Conservation (phyloP, 2,888 invertebrate species). For the Polydesmus complanatus region DNA sequence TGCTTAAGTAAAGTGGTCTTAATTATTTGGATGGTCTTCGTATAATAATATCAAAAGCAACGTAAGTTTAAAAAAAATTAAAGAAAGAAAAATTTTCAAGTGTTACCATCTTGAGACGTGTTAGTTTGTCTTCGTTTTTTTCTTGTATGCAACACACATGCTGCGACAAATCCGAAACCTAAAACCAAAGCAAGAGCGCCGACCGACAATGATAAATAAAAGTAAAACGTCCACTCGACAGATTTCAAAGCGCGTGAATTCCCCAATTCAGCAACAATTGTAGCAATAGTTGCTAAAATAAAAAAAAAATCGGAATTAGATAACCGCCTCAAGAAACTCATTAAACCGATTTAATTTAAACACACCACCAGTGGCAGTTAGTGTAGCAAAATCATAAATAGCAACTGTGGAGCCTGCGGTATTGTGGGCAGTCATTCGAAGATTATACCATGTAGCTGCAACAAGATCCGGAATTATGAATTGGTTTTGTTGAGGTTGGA, state of each 20-base stretch:
- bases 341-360: conserved; percentile 1
- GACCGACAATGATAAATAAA: conserved; percentile 10
- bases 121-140: conserved; percentile 9
- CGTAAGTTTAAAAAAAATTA: not conserved
- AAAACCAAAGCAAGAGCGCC: conserved; percentile 3
- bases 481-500: conserved; percentile 68
- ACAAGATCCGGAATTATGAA: conserved; percentile 81
- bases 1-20: not conserved
- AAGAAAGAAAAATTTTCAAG: not conserved
- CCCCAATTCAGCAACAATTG: conserved; percentile 9
- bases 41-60: not conserved
- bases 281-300: conserved; percentile 8
- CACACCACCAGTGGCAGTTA: conserved; percentile 82
- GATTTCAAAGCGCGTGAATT: not conserved
- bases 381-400: conserved; percentile 87
- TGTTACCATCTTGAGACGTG: conserved; percentile 10
- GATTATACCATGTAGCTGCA: conserved; percentile 85
- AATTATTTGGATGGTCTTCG: not conserved
- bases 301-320: not conserved
- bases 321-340: not conserved
- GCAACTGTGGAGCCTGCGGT: conserved; percentile 92
- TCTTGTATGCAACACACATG: not conserved
- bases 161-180: not conserved
- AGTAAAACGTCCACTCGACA: conserved; percentile 10
- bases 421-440: conserved; percentile 67